phyloP scores from a whole-genome alignment of 2,113 vertebrate genomes.

The Sphaerodactylus townsendi region DNA sequence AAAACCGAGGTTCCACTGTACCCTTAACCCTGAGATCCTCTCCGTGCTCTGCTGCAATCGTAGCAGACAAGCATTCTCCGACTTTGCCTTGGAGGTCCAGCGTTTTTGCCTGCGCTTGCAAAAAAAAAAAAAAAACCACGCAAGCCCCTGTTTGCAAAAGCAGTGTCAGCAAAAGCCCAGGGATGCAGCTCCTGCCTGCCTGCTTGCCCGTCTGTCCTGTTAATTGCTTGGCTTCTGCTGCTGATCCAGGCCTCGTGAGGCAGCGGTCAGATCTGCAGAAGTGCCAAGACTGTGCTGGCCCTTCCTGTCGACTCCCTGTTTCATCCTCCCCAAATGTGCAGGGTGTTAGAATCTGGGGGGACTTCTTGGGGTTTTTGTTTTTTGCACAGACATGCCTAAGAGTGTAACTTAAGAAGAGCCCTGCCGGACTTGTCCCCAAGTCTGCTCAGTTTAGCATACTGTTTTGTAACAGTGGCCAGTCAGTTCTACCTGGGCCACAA shows the following conservation, averaged over 20 bases:
- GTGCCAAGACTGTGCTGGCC: neutral
- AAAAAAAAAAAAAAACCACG: neutral
- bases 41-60: neutral
- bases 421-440: too few species aligned
- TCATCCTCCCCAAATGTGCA: too few species aligned
- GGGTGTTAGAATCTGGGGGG: too few species aligned
- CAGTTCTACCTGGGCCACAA: too few species aligned
- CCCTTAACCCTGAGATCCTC: slow-evolving; percentile 8
- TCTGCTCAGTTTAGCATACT: too few species aligned
- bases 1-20: too few species aligned
- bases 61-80: slow-evolving; percentile 39
- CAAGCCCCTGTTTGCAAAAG: slow-evolving; percentile 4
- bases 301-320: too few species aligned
- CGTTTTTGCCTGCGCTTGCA: slow-evolving; percentile 18
- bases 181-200: slow-evolving; percentile 7
- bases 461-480: too few species aligned
- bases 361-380: too few species aligned
- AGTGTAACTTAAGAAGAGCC: too few species aligned
- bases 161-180: slow-evolving; percentile 17
- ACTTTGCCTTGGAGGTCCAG: slow-evolving; percentile 35
- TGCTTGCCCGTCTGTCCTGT: slow-evolving; percentile 29
- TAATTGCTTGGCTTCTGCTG: slow-evolving; percentile 38
- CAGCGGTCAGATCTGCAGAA: neutral
- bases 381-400: too few species aligned
- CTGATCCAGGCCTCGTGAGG: neutral